Percentiles rank a stretch among this genome's conserved stretches.
Evolutionary conservation across 2,888 invertebrate species (phyloP).

Genomic region (Arctia plantaginis): DNA sequence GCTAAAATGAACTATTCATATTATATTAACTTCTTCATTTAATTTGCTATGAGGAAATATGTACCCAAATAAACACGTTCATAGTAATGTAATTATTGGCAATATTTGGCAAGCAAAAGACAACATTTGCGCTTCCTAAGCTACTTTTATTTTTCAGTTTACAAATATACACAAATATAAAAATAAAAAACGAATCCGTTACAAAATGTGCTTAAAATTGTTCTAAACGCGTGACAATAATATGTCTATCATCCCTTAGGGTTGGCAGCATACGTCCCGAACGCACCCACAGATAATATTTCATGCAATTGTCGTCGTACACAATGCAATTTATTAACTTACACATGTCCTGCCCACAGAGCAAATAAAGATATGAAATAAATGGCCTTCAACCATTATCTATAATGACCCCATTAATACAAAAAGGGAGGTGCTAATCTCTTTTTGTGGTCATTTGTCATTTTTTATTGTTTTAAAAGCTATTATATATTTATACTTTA

Average conservation of each 20-base stretch:
- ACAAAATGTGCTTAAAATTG: not conserved
- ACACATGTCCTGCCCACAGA: conserved; percentile 76
- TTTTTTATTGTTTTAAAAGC: conserved; percentile 48
- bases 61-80: not conserved
- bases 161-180: not conserved
- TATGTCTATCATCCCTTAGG: conserved; percentile 43
- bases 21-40: not conserved
- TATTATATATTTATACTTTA: not conserved
- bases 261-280: conserved; percentile 67
- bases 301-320: conserved; percentile 77
- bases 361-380: conserved; percentile 82
- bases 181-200: not conserved
- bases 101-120: not conserved
- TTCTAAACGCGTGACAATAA: conserved; percentile 35
- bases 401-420: conserved; percentile 69
- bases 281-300: conserved; percentile 74
- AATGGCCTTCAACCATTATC: conserved; percentile 71
- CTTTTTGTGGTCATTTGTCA: conserved; percentile 48
- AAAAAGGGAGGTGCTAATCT: conserved; percentile 64
- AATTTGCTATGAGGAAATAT: not conserved
- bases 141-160: not conserved
- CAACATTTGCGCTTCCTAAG: not conserved
- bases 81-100: no score
- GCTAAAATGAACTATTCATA: not conserved
- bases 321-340: conserved; percentile 75